These are phyloP conservation scores for Hartigia nigra DNA, from an alignment of 2,888 invertebrate genomes.

Conservation along the genomic window DNA sequence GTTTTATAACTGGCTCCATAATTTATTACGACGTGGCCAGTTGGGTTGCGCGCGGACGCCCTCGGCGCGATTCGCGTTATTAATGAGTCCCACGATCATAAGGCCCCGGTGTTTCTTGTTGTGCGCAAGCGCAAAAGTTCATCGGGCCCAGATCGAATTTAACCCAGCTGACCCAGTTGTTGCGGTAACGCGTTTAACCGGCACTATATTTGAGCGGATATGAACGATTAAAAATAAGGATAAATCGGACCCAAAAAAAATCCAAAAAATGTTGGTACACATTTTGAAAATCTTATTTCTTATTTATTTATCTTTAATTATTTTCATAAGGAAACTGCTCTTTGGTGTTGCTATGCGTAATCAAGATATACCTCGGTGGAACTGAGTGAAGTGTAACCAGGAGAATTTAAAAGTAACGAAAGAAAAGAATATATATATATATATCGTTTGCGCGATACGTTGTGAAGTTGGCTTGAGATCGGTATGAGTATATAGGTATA, in stretches of 20 bases:
- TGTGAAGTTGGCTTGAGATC: neutral
- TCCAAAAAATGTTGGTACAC: neutral
- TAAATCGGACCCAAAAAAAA: neutral
- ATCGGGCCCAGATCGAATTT: conserved; percentile 3
- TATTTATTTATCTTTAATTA: neutral
- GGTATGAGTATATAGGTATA: neutral
- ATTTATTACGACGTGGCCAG: conserved; percentile 10
- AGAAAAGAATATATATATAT: neutral
- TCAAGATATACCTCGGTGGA: neutral
- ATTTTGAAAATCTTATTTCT: neutral
- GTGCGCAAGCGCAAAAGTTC: conserved; percentile 5
- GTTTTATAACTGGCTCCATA: conserved; percentile 4
- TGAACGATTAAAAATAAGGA: neutral
- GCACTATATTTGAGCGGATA: neutral
- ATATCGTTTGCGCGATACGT: neutral
- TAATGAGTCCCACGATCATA: neutral
- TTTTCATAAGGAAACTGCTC: neutral
- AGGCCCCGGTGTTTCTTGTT: neutral
- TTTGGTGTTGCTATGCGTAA: neutral
- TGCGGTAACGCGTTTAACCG: neutral
- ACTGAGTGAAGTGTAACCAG: conserved; percentile 6
- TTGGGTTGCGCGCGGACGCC: neutral
- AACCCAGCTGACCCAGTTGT: conserved; percentile 1
- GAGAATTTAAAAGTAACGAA: neutral
- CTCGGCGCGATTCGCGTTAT: conserved; percentile 4